Evolutionary conservation across 2,888 invertebrate species (phyloP).

Genomic region (Hypselothyrea guttata): DNA sequence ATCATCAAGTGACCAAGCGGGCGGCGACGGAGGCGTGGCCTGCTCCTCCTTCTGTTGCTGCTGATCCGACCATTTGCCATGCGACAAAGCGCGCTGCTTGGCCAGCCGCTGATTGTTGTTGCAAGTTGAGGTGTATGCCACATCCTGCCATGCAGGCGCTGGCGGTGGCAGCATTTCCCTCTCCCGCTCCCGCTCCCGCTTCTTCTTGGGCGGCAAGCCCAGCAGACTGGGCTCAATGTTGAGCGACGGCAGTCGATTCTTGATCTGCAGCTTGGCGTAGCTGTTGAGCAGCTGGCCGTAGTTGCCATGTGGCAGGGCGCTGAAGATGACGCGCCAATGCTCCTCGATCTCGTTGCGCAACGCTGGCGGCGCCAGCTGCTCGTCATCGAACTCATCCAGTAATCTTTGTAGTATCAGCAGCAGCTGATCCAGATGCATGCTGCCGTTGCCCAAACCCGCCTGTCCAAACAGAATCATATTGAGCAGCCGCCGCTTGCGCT

Average conservation of each 20-base stretch:
- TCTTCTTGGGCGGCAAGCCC: conserved; percentile 40
- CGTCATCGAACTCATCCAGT: conserved; percentile 66
- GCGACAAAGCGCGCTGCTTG: conserved; percentile 15
- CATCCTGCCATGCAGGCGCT: conserved; percentile 23
- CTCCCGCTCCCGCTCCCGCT: conserved; percentile 11
- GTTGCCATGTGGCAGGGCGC: conserved; percentile 80
- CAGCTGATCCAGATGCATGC: conserved; percentile 83
- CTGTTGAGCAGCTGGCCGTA: conserved; percentile 72
- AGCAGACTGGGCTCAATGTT: conserved; percentile 73
- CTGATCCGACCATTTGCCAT: conserved; percentile 28
- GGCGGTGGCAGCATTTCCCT: conserved; percentile 32
- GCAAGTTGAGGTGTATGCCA: conserved; percentile 5
- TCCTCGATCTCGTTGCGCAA: conserved; percentile 83
- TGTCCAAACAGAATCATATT: conserved; percentile 86
- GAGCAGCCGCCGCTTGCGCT: conserved; percentile 83
- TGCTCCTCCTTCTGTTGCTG: too few species aligned
- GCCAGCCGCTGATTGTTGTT: conserved; percentile 6
- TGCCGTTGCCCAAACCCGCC: conserved; percentile 84
- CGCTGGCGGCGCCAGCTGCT: conserved; percentile 80
- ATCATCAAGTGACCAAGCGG: too few species aligned
- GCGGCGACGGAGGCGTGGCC: conserved; percentile 41
- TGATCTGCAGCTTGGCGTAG: conserved; percentile 65
- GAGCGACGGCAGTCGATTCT: conserved; percentile 70
- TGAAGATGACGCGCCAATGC: conserved; percentile 84
- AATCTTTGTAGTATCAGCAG: conserved; percentile 74